Base-by-base conservation (phyloP, 2,888 invertebrate genomes). In the Oithona nana region DNA sequence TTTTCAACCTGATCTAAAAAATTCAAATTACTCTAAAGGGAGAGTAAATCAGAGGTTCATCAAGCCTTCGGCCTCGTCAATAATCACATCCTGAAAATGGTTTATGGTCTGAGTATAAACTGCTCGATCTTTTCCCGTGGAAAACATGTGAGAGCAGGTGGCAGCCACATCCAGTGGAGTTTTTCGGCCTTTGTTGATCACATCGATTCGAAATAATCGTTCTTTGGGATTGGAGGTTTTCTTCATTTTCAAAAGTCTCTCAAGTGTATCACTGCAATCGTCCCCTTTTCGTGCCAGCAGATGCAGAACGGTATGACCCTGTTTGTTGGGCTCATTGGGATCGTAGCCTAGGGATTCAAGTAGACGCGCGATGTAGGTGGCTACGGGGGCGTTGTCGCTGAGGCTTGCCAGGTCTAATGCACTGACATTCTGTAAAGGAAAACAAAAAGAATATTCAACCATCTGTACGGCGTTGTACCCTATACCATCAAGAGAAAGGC, bases 271-370 rank as follows among this genome's bases (percentile, higher is more conserved):
- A 13, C 24, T n/a, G 49, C 59, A 59, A 13, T 24, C 49, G 49
- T 59, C 59, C 28, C 59, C 59, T 50, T 59, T 48, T 3, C 59
- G 59, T 16, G 59, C 59, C 28, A 59, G 49, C 24, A 48, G 39
- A 29, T 59, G 59, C 50, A 59, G 59, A 4, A 59, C 26, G 6
- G 59, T 59, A n/a, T 59, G 59, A 11, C 59, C 59, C 28, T 48
- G 49, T n/a, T 22, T n/a, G 28, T 59, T 49, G 6, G 22, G 6
- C 49, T 16, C 28, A 28, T 59, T 59, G 8, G 50, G 49, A 20
- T 59, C 59, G n/a, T 59, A 29, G 28, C 20, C n/a, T 11, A 28
- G 22, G 24, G 39, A 22, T 2, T 48, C 28, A 24, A 16, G 26
- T 16, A 50, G 28, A 1, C 48, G 28, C n/a, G 26, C 48, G 3